phyloP scores from a whole-genome alignment of 2,113 vertebrate genomes.

The Zosterops borbonicus region DNA sequence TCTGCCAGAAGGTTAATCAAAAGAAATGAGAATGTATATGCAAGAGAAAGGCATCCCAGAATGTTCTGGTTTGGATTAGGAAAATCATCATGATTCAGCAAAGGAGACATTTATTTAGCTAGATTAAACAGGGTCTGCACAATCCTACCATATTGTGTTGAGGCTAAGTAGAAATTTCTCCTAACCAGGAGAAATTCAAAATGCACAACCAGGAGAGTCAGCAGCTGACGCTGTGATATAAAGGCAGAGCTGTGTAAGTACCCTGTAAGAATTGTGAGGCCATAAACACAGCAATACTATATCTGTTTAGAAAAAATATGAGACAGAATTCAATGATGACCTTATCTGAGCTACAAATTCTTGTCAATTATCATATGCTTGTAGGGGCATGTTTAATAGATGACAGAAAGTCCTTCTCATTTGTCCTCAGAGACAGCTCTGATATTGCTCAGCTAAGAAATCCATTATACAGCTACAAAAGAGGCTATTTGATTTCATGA shows the following conservation, averaged over 20 bases:
- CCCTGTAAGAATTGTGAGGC: slow-evolving; percentile 12
- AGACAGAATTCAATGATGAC: slow-evolving; percentile 43
- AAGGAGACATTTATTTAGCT: slow-evolving; percentile 17
- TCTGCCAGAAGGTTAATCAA: background rate
- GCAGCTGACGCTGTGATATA: background rate
- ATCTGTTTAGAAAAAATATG: slow-evolving; percentile 42
- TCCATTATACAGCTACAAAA: background rate
- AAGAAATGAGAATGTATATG: slow-evolving; percentile 10
- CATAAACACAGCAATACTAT: slow-evolving; percentile 1
- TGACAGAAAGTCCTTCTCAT: slow-evolving; percentile 42
- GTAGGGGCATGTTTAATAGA: slow-evolving; percentile 38
- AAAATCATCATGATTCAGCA: background rate
- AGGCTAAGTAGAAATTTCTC: too few species aligned
- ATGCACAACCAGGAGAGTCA: background rate
- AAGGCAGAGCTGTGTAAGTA: slow-evolving; percentile 17
- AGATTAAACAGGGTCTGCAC: slow-evolving; percentile 21
- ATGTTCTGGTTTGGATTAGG: background rate
- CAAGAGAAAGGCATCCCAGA: background rate
- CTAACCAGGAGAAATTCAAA: slow-evolving; percentile 11
- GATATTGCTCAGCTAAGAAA: slow-evolving; percentile 37
- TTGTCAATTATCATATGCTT: slow-evolving; percentile 49
- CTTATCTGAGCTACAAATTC: slow-evolving; percentile 53
- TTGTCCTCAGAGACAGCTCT: slow-evolving; percentile 32
- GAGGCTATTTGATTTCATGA: slow-evolving; percentile 38
- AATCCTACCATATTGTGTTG: background rate